Conservation (phyloP, 2,797 vertebrate species). For the Valencia hispanica region DNA sequence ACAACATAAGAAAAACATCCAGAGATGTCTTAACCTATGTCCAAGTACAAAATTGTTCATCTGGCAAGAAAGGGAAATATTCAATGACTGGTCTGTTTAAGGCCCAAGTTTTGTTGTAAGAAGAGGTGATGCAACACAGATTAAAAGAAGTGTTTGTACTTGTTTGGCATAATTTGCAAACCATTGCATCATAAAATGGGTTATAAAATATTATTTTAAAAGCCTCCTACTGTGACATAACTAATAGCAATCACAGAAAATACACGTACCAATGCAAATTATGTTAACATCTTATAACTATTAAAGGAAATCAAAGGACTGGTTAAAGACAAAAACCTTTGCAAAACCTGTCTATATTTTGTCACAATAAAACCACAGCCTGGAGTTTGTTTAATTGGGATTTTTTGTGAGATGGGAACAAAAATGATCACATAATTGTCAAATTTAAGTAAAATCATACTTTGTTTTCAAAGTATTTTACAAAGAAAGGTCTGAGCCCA, state of each 20-base stretch:
- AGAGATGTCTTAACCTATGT: neutral
- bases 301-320: no score
- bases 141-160: neutral
- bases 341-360: no score
- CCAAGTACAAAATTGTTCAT: neutral
- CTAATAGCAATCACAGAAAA: neutral
- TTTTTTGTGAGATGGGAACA: no score
- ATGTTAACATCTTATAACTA: no score
- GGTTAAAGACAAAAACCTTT: no score
- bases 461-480: no score
- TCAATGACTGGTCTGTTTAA: neutral
- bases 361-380: no score
- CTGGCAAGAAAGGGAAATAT: neutral
- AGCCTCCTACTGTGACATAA: neutral
- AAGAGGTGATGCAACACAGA: neutral
- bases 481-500: no score
- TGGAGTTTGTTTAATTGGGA: no score
- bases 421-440: neutral
- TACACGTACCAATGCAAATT: neutral
- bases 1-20: constrained; percentile 44
- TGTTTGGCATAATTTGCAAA: constrained; percentile 1
- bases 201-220: neutral
- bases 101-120: neutral
- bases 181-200: neutral
- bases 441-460: no score